A percentile compares a stretch with the other conserved stretches of the same genome.
These are phyloP conservation scores for Tetranychus urticae DNA, from an alignment of 1,140 invertebrate species.

Conservation along the genomic window DNA sequence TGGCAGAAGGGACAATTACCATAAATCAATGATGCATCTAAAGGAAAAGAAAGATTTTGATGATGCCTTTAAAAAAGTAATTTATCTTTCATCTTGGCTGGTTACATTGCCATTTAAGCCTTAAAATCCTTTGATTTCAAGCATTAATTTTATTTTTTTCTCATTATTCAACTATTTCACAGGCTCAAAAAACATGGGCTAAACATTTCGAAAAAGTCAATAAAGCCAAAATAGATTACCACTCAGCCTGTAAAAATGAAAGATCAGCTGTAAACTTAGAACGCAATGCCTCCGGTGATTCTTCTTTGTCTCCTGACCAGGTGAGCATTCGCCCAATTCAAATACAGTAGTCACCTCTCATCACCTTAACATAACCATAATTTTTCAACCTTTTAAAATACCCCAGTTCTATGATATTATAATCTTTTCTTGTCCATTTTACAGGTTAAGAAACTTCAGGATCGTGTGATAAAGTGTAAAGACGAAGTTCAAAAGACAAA, in stretches of 20 bases:
- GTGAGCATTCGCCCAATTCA: conserved; percentile 25
- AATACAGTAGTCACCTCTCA: too few species aligned
- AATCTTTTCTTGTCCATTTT: background rate
- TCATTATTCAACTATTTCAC: conserved; percentile 1
- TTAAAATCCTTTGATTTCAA: too few species aligned
- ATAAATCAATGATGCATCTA: conserved; percentile 86
- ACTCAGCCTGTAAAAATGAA: conserved; percentile 85
- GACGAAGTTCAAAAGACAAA: conserved; percentile 71
- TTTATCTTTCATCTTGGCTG: background rate
- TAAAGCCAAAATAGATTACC: conserved; percentile 75
- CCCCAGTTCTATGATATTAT: too few species aligned
- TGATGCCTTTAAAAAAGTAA: conserved; percentile 75
- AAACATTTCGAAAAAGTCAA: conserved; percentile 78
- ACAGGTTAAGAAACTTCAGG: conserved; percentile 82
- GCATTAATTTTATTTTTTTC: background rate
- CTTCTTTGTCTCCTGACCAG: conserved; percentile 80
- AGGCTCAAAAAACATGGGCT: conserved; percentile 88
- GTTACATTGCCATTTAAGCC: too few species aligned
- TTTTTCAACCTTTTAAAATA: too few species aligned
- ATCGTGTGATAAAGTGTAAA: conserved; percentile 73
- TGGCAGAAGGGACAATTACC: conserved; percentile 93
- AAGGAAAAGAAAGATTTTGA: conserved; percentile 96
- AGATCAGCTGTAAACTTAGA: conserved; percentile 86
- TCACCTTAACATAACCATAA: too few species aligned
- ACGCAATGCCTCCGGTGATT: conserved; percentile 76